Evolutionary conservation across 2,113 vertebrate species (phyloP), one percentile per base, ranked within the genome.

Genomic region (Orycteropus afer): DNA sequence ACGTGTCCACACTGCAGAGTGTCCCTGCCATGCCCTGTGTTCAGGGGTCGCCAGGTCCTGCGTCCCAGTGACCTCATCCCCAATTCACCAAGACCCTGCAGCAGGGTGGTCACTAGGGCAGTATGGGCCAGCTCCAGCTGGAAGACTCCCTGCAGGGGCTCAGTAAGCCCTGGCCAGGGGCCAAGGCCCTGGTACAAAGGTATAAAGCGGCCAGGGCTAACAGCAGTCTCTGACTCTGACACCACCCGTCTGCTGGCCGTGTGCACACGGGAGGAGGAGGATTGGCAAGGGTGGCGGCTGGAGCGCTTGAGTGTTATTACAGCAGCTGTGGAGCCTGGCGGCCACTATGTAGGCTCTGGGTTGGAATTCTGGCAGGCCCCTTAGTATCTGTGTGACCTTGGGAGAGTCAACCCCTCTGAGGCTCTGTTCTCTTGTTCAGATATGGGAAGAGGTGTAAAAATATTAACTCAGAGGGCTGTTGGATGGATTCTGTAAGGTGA

Each of bases 251-350:
- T 51, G 11, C 74, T 47, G 61, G 55, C 15, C 45, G 15, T 42
- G 32, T n/a, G 37, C 2, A 1, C 20, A 18, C 29, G 67, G 76
- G 67, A 53, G 7, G 29, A 18, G 67, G 40, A 51, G 42, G 57
- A 2, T 4, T 0, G 6, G 51, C 12, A 49, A 55, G 8, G 13
- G 55, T 25, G 14, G 63, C 0, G 51, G 0, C 22, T 0, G 55
- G 0, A 6, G 0, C 0, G 7, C 10, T 0, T 0, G 29, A 8
- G 4, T 34, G 12, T 15, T 27, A 0, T 23, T 25, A 25, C 18
- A 15, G 67, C 74, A 40, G 55, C 61, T 25, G 47, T 18, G 0
- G 4, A 81, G 37, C 10, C 6, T 29, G 45, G 29, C 8, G 32
- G 20, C n/a, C 51, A 23, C 9, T n/a, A 34, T 17, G 65, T 9